Evolutionary conservation across 2,888 invertebrate genomes (phyloP).

Genomic region (Heliconius charithonia): DNA sequence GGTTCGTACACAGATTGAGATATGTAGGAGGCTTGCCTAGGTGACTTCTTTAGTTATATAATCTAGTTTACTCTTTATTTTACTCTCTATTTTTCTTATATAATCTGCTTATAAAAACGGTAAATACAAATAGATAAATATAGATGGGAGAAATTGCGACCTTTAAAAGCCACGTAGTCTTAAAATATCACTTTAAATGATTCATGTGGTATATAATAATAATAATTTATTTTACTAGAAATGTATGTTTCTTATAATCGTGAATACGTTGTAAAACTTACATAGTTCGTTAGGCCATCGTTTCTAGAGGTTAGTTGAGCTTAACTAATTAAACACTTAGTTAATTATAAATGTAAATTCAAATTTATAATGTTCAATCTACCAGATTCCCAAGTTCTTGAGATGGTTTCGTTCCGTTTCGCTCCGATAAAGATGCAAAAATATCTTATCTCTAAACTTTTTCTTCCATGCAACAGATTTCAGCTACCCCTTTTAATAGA

Average conservation of each 20-base stretch:
- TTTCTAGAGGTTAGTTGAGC: no score
- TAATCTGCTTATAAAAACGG: neutral
- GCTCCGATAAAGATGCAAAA: constrained; percentile 64
- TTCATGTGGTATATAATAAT: neutral
- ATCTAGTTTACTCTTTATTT: no score
- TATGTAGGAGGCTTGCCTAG: neutral
- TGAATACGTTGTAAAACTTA: no score
- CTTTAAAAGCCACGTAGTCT: neutral
- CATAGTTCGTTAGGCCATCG: no score
- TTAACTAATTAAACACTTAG: no score
- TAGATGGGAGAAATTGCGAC: neutral
- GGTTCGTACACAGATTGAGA: constrained; percentile 18
- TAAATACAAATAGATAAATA: neutral
- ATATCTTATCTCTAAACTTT: constrained; percentile 79
- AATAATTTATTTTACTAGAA: no score
- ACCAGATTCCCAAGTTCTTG: constrained; percentile 66
- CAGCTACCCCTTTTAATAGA: constrained; percentile 70
- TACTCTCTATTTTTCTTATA: no score
- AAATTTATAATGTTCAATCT: constrained; percentile 55
- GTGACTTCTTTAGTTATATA: neutral
- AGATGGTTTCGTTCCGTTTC: constrained; percentile 51
- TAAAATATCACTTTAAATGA: neutral
- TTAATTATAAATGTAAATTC: no score
- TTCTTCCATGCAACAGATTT: constrained; percentile 67
- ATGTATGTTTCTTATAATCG: no score